Evolutionary conservation across 2,113 vertebrate genomes (phyloP).

Genomic region (Hemichromis elongatus): DNA sequence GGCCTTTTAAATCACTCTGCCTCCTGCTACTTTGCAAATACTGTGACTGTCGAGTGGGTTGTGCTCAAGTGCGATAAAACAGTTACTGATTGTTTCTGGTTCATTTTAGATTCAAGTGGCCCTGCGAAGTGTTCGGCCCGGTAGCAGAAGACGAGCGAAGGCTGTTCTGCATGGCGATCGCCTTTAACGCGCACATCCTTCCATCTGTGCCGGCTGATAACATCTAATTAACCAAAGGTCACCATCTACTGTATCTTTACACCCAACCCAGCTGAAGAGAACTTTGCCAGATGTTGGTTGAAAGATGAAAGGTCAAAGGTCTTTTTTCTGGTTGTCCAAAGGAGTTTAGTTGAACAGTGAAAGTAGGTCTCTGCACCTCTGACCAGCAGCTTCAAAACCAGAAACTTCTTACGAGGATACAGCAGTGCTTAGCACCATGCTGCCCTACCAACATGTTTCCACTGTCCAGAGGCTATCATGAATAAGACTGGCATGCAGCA

Average conservation of each 20-base stretch:
- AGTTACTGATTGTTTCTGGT: conserved; percentile 4
- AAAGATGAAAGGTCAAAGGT: not conserved
- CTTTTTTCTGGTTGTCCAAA: not conserved
- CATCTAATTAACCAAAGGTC: not conserved
- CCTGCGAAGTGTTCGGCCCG: not conserved
- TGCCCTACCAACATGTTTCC: not conserved
- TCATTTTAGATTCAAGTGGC: conserved; percentile 4
- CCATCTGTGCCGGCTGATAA: not conserved
- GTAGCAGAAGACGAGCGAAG: not conserved
- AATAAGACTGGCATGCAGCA: not conserved
- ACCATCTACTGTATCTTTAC: not conserved
- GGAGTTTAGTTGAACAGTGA: not conserved
- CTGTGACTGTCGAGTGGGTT: conserved; percentile 3
- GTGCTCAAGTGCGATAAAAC: conserved; percentile 16
- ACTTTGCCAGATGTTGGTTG: not conserved
- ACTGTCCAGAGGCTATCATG: not conserved
- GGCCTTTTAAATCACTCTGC: conserved; percentile 16
- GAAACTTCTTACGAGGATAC: not conserved
- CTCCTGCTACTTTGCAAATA: conserved; percentile 2
- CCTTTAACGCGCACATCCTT: not conserved
- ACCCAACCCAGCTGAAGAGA: not conserved
- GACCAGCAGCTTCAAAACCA: not conserved
- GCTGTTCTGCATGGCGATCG: not conserved
- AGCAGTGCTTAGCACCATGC: not conserved
- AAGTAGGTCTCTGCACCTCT: not conserved